A percentile compares a stretch with the other conserved stretches of the same genome.
Conservation (phyloP, 2,797 vertebrate species). For the Acanthiza pusilla region DNA sequence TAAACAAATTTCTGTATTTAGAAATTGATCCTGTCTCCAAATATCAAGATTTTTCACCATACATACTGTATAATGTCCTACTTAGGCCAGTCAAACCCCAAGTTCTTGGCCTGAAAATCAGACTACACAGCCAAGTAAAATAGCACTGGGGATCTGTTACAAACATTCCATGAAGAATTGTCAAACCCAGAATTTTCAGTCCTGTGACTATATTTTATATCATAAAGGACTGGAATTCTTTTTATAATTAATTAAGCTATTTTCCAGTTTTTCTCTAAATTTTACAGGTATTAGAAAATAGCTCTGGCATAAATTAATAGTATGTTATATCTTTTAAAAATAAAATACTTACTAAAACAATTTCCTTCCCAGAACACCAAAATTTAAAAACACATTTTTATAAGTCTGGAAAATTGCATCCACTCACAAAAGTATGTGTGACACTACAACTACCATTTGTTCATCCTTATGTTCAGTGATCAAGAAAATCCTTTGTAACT, state of each 20-base stretch:
- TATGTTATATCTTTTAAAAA: background rate
- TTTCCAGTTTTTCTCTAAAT: background rate
- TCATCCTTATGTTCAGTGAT: background rate
- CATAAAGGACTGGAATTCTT: background rate
- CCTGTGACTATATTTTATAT: background rate
- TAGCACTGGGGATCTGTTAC: background rate
- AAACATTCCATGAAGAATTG: background rate
- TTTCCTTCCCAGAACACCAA: background rate
- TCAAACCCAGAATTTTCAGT: background rate
- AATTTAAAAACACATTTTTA: background rate
- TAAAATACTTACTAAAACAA: background rate
- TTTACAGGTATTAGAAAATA: background rate
- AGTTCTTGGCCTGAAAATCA: background rate
- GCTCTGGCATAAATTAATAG: background rate
- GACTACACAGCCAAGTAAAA: conserved; percentile 7
- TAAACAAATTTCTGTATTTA: background rate
- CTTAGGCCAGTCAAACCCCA: background rate
- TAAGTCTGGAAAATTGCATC: background rate
- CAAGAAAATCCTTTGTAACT: background rate
- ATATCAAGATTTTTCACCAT: background rate
- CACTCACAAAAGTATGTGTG: background rate
- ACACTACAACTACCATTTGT: background rate
- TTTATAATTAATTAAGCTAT: background rate
- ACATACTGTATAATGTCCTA: background rate
- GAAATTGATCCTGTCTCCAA: background rate